Evolutionary conservation across 2,113 vertebrate genomes (phyloP).

Genomic region (Xiphophorus hellerii): DNA sequence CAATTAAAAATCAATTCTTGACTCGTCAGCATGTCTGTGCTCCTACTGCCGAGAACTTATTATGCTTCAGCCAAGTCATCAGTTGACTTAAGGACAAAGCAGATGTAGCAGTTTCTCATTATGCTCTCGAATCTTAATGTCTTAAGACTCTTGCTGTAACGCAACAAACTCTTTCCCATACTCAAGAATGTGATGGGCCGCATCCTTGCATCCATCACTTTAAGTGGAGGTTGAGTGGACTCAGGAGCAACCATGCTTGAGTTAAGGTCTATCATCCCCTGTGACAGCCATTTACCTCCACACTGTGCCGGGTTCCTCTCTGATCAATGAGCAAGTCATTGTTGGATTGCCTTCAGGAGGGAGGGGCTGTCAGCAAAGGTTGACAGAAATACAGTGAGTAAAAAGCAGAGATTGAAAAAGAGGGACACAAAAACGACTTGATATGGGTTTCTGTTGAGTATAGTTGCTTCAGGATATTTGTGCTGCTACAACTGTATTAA

Average conservation of each 20-base stretch:
- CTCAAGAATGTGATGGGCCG: constrained; percentile 50
- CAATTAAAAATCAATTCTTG: too few relatives aligned
- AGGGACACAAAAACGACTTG: constrained; percentile 15
- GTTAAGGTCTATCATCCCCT: constrained; percentile 69
- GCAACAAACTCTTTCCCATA: constrained; percentile 37
- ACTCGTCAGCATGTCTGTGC: background rate
- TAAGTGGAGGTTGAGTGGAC: constrained; percentile 68
- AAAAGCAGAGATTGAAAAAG: constrained; percentile 14
- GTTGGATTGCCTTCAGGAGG: constrained; percentile 63
- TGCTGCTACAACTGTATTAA: constrained; percentile 36
- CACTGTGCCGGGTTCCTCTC: constrained; percentile 55
- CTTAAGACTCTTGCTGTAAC: constrained; percentile 25
- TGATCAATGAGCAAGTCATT: constrained; percentile 70
- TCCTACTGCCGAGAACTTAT: background rate
- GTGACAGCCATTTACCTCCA: constrained; percentile 75
- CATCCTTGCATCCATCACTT: constrained; percentile 69
- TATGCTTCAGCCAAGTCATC: background rate
- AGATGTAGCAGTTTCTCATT: constrained; percentile 11
- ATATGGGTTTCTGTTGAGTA: constrained; percentile 51
- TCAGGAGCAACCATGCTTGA: constrained; percentile 66
- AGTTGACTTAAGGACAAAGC: background rate
- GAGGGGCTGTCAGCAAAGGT: constrained; percentile 33
- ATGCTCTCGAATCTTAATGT: constrained; percentile 29
- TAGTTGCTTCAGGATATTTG: constrained; percentile 29
- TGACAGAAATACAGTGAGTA: constrained; percentile 33